These are phyloP conservation scores for Nomada hirtipes DNA, from an alignment of 2,888 invertebrate species.

Conservation along the genomic window DNA sequence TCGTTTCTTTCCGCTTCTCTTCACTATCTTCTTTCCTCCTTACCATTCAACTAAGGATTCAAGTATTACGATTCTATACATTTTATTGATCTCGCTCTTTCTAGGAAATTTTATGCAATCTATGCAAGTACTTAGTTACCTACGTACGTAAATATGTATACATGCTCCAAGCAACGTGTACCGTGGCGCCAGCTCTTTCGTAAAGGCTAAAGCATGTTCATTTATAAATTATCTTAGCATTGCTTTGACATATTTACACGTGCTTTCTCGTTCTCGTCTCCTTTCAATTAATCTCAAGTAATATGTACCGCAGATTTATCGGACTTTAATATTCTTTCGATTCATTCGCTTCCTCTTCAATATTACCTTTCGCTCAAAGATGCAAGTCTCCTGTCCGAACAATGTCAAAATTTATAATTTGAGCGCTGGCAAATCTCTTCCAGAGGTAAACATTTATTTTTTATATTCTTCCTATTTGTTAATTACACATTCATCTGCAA, in stretches of 20 bases:
- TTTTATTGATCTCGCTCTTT: background rate
- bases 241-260: conserved; percentile 15
- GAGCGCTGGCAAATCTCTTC: conserved; percentile 97
- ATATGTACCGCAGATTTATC: conserved; percentile 5
- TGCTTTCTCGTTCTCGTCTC: background rate
- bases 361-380: conserved; percentile 82
- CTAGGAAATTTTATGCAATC: conserved; percentile 21
- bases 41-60: too few species aligned
- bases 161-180: background rate
- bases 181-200: conserved; percentile 9
- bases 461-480: conserved; percentile 26
- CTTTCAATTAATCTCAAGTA: background rate
- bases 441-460: conserved; percentile 89
- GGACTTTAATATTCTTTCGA: background rate
- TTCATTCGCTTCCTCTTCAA: background rate
- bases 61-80: too few species aligned
- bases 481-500: background rate
- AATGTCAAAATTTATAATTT: conserved; percentile 99
- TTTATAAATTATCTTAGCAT: too few species aligned
- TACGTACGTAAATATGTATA: too few species aligned
- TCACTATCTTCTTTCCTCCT: background rate
- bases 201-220: background rate
- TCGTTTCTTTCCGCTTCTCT: background rate
- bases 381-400: conserved; percentile 97
- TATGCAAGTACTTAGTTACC: background rate